These are phyloP conservation scores for Limanda limanda DNA, from an alignment of 2,113 vertebrate species.

Conservation along the genomic window DNA sequence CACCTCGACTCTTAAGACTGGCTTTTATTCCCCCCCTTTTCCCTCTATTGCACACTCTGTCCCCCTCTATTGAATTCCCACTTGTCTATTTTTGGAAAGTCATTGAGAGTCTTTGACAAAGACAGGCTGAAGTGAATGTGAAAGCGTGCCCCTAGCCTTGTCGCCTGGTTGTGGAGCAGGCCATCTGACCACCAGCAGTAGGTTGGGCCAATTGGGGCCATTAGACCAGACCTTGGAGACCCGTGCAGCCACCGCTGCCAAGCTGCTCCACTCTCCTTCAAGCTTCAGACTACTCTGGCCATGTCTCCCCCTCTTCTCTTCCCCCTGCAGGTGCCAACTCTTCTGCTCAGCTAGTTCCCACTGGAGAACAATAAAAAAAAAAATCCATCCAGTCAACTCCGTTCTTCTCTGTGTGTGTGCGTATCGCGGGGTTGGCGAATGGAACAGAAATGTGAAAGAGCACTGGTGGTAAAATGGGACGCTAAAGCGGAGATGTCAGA, in stretches of 20 bases:
- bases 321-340: conserved; percentile 70
- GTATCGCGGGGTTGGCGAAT: conserved; percentile 5
- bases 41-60: conserved; percentile 42
- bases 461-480: conserved; percentile 66
- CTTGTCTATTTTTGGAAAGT: conserved; percentile 77
- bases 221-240: conserved; percentile 71
- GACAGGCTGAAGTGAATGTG: conserved; percentile 78
- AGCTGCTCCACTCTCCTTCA: conserved; percentile 77
- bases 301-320: conserved; percentile 41
- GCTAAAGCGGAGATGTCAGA: conserved; percentile 64
- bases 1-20: conserved; percentile 72
- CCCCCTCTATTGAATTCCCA: conserved; percentile 68
- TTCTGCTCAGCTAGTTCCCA: conserved; percentile 68
- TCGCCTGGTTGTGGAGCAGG: conserved; percentile 57
- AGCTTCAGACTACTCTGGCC: conserved; percentile 70
- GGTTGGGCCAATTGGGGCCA: conserved; percentile 73
- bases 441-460: conserved; percentile 68
- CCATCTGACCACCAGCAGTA: conserved; percentile 78
- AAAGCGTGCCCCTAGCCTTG: conserved; percentile 73
- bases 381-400: conserved; percentile 69
- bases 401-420: conserved; percentile 33
- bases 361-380: conserved; percentile 63
- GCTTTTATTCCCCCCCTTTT: conserved; percentile 75
- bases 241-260: conserved; percentile 60
- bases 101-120: conserved; percentile 84